Conservation (phyloP, 2,888 invertebrate species). For the Seira sanloemensis region DNA sequence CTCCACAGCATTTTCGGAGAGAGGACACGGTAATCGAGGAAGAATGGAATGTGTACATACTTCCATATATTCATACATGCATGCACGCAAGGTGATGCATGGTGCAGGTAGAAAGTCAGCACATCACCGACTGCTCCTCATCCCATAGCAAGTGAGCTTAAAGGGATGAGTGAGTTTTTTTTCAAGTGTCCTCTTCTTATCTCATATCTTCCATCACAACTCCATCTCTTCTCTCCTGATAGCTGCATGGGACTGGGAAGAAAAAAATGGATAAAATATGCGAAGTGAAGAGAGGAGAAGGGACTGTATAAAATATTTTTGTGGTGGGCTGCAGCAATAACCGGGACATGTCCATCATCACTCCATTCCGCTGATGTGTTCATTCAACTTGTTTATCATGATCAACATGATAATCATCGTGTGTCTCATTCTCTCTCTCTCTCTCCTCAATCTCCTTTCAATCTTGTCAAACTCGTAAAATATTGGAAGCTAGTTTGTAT, state of each 20-base stretch:
- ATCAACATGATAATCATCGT: constrained; percentile 20
- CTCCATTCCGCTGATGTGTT: constrained; percentile 4
- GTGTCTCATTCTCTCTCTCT: too few relatives aligned
- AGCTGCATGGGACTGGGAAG: too few relatives aligned
- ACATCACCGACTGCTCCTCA: too few relatives aligned
- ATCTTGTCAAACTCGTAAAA: constrained; percentile 12
- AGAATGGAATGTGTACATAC: not conserved
- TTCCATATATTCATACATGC: not conserved
- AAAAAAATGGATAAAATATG: not conserved
- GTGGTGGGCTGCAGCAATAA: not conserved
- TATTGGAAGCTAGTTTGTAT: not conserved
- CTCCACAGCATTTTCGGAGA: too few relatives aligned
- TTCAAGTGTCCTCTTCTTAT: constrained; percentile 7
- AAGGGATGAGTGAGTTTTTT: not conserved
- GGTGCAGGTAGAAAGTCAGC: too few relatives aligned
- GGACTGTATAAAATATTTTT: not conserved
- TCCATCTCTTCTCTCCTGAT: not conserved
- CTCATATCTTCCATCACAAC: too few relatives aligned
- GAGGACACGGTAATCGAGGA: not conserved
- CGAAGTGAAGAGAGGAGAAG: not conserved
- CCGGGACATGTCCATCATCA: constrained; percentile 17
- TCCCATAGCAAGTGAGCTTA: too few relatives aligned
- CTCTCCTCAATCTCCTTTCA: constrained; percentile 19
- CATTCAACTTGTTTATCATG: constrained; percentile 14
- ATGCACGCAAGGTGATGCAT: too few relatives aligned